Conservation (phyloP, 2,888 invertebrate species). For the Invenusta paracnida region DNA sequence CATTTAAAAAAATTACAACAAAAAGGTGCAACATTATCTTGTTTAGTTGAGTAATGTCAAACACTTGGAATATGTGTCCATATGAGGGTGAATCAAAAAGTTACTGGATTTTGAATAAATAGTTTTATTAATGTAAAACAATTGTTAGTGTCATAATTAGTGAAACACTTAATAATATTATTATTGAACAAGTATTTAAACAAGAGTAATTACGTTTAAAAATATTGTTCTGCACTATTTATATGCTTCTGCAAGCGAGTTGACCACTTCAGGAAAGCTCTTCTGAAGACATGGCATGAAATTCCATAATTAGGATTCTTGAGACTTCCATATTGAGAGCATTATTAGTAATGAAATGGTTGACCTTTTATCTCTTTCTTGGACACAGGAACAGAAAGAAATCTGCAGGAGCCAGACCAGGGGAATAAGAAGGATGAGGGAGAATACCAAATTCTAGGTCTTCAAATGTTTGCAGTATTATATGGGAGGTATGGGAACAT, state of each 20-base stretch:
- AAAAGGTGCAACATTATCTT: too few relatives aligned
- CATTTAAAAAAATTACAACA: too few relatives aligned
- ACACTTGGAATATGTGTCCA: too few relatives aligned
- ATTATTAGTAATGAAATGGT: not conserved
- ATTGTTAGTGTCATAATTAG: not conserved
- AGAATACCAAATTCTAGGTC: not conserved
- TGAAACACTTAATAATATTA: not conserved
- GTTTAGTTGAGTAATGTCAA: too few relatives aligned
- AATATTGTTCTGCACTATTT: conserved; percentile 13
- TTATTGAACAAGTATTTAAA: too few relatives aligned
- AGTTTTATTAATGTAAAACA: not conserved
- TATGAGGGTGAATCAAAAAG: too few relatives aligned
- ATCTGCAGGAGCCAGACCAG: not conserved
- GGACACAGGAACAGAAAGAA: not conserved
- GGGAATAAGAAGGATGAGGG: not conserved
- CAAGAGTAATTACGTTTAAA: not conserved
- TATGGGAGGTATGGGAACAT: not conserved
- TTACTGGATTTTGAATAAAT: not conserved
- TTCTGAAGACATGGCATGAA: not conserved
- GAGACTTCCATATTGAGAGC: not conserved
- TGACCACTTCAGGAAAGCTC: too few relatives aligned
- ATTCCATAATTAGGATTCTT: conserved; percentile 21
- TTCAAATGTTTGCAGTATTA: not conserved
- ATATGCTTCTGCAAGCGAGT: not conserved
- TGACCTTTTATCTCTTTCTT: not conserved